Conservation (phyloP, 2,797 vertebrate genomes). For the Heliangelus exortis region DNA sequence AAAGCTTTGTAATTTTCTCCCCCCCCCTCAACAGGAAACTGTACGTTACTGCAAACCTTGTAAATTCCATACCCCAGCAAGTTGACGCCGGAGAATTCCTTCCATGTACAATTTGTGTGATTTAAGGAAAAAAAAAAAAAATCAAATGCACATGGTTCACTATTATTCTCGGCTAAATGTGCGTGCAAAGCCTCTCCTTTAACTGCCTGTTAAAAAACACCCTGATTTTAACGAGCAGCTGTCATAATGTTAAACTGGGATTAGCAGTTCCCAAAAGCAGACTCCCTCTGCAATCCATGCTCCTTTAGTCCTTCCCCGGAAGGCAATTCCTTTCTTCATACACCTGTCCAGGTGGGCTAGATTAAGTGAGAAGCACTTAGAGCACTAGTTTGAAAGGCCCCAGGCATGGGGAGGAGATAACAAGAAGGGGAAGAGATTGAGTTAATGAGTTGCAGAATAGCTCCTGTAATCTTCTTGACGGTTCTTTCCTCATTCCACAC, state of each 20-base stretch:
- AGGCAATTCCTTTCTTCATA: slow-evolving; percentile 55
- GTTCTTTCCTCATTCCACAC: slow-evolving; percentile 56
- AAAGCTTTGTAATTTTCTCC: slow-evolving; percentile 54
- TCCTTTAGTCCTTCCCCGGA: slow-evolving; percentile 39
- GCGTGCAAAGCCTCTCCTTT: slow-evolving; percentile 43
- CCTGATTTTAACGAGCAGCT: slow-evolving; percentile 59
- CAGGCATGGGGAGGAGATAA: slow-evolving; percentile 44
- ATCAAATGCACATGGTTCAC: slow-evolving; percentile 61
- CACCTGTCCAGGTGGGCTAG: slow-evolving; percentile 64
- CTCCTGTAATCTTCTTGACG: slow-evolving; percentile 65
- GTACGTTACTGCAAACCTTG: slow-evolving; percentile 57
- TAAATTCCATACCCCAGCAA: slow-evolving; percentile 51
- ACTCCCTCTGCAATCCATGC: slow-evolving; percentile 9
- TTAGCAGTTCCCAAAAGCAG: slow-evolving; percentile 56
- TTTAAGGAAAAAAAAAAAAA: slow-evolving; percentile 44
- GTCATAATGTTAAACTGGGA: slow-evolving; percentile 56
- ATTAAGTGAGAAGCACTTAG: slow-evolving; percentile 56
- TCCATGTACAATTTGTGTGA: slow-evolving; percentile 34
- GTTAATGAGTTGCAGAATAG: slow-evolving; percentile 71
- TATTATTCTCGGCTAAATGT: slow-evolving; percentile 38
- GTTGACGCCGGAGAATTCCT: slow-evolving; percentile 60
- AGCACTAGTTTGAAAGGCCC: slow-evolving; percentile 11
- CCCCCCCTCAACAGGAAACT: slow-evolving; percentile 33
- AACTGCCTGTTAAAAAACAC: slow-evolving; percentile 67
- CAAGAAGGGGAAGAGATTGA: slow-evolving; percentile 64